Conservation (phyloP, 1,140 invertebrate genomes). For the Drosophila subobscura region DNA sequence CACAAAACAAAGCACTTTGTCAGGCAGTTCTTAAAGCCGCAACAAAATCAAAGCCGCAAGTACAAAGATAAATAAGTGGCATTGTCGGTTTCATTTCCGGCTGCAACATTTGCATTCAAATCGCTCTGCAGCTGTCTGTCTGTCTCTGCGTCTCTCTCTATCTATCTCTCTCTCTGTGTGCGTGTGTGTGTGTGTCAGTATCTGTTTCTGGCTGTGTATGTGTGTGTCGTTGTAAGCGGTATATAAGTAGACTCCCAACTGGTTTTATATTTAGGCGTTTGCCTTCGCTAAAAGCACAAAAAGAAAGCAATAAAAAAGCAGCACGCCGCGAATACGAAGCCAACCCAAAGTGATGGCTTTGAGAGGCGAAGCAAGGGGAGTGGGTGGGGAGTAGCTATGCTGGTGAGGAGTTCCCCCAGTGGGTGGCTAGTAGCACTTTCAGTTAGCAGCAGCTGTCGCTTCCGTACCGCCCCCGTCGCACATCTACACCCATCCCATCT, state of each 20-base stretch:
- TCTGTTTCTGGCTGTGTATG: slow-evolving; percentile 13
- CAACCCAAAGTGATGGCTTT: slow-evolving; percentile 20
- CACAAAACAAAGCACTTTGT: slow-evolving; percentile 17
- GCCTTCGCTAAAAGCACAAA: slow-evolving; percentile 71
- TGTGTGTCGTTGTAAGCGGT: slow-evolving; percentile 61
- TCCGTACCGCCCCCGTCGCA: slow-evolving; percentile 10
- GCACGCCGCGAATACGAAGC: slow-evolving; percentile 68
- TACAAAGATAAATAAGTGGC: slow-evolving; percentile 82
- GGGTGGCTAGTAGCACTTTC: slow-evolving; percentile 18
- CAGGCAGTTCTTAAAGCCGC: slow-evolving; percentile 64
- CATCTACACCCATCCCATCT: slow-evolving; percentile 20
- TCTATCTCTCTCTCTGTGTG: slow-evolving; percentile 8
- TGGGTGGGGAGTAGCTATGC: too few relatives aligned
- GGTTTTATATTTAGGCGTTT: slow-evolving; percentile 77
- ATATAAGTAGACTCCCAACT: slow-evolving; percentile 77
- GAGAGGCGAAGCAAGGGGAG: neutral
- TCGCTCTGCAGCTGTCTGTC: slow-evolving; percentile 37
- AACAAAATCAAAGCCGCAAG: slow-evolving; percentile 80
- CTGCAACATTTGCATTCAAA: slow-evolving; percentile 78
- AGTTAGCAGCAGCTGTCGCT: slow-evolving; percentile 67
- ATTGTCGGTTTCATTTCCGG: slow-evolving; percentile 82
- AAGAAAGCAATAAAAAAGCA: slow-evolving; percentile 80
- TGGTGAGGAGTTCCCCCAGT: neutral
- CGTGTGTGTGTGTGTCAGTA: slow-evolving; percentile 10
- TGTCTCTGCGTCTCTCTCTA: slow-evolving; percentile 11